Evolutionary conservation across 2,888 invertebrate species (phyloP).

Genomic region (Dryocosmus kuriphilus): DNA sequence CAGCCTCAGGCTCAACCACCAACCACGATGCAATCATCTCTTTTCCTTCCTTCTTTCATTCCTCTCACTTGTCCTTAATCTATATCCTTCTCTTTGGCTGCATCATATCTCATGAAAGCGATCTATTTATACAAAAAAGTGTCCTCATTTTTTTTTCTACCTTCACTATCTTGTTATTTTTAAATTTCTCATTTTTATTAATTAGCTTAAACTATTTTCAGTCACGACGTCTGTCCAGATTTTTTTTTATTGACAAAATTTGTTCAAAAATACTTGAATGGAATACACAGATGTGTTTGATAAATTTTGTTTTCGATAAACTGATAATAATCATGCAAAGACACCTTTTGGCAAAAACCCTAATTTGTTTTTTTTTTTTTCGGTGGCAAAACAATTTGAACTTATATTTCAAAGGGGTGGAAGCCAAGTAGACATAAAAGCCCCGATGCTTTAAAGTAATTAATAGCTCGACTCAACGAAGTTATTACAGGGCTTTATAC

Average conservation of each 20-base stretch:
- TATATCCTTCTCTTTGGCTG: neutral
- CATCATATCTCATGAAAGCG: neutral
- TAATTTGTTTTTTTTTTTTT: neutral
- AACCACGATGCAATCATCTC: slow-evolving; percentile 50
- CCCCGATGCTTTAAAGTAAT: slow-evolving; percentile 46
- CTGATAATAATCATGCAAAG: too few species aligned
- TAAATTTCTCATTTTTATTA: neutral
- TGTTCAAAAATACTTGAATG: neutral
- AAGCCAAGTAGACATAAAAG: slow-evolving; percentile 1
- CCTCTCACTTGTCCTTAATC: neutral
- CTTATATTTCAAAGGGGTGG: neutral
- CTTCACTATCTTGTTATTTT: too few species aligned
- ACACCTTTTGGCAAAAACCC: neutral
- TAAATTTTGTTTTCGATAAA: too few species aligned
- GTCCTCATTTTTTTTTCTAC: too few species aligned
- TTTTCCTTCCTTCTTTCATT: slow-evolving; percentile 13
- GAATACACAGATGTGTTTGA: neutral
- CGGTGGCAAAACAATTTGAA: neutral
- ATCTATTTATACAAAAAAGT: neutral
- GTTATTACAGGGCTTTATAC: slow-evolving; percentile 61
- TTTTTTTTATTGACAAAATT: too few species aligned
- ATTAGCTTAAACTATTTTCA: neutral
- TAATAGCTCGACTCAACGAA: slow-evolving; percentile 59
- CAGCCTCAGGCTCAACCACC: slow-evolving; percentile 54
- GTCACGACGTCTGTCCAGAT: too few species aligned